Conservation (phyloP, 2,888 invertebrate genomes). For the Rhingia rostrata region DNA sequence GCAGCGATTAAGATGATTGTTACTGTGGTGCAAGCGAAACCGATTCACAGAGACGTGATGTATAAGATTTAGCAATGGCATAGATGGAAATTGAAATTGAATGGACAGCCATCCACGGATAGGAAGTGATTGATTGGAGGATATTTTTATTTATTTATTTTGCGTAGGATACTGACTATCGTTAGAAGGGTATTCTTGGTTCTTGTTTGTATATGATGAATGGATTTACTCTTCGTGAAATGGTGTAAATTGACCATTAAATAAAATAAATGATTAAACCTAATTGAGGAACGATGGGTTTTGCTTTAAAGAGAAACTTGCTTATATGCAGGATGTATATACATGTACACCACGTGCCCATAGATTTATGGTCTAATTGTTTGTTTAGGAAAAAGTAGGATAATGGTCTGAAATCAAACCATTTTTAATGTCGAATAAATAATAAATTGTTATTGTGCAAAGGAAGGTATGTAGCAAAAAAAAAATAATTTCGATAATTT, state of each 20-base stretch:
- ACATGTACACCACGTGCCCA: too few relatives aligned
- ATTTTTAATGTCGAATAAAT: too few relatives aligned
- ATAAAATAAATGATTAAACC: slow-evolving; percentile 29
- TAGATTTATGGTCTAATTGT: too few relatives aligned
- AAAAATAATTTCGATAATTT: too few relatives aligned
- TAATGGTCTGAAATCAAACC: too few relatives aligned
- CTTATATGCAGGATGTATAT: too few relatives aligned
- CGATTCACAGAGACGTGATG: slow-evolving; percentile 22
- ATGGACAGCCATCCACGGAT: slow-evolving; percentile 11
- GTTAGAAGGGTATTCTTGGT: slow-evolving; percentile 2
- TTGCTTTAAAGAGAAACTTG: too few relatives aligned
- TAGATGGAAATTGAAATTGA: slow-evolving; percentile 14
- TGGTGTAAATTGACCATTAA: slow-evolving; percentile 59
- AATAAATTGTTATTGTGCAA: too few relatives aligned
- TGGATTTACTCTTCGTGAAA: slow-evolving; percentile 21
- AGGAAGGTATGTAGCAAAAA: too few relatives aligned
- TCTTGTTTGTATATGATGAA: slow-evolving; percentile 53
- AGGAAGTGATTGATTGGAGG: slow-evolving; percentile 51
- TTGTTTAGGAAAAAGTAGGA: too few relatives aligned
- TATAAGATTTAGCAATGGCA: slow-evolving; percentile 34
- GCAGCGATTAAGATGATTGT: slow-evolving; percentile 32
- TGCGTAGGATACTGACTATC: slow-evolving; percentile 9
- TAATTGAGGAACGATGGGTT: slow-evolving; percentile 23
- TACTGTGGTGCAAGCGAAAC: slow-evolving; percentile 5
- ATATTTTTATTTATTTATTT: slow-evolving; percentile 5